Evolutionary conservation across 2,797 vertebrate genomes (phyloP), one percentile per base, ranked within the genome.

Genomic region (Silurus lanzhouensis): DNA sequence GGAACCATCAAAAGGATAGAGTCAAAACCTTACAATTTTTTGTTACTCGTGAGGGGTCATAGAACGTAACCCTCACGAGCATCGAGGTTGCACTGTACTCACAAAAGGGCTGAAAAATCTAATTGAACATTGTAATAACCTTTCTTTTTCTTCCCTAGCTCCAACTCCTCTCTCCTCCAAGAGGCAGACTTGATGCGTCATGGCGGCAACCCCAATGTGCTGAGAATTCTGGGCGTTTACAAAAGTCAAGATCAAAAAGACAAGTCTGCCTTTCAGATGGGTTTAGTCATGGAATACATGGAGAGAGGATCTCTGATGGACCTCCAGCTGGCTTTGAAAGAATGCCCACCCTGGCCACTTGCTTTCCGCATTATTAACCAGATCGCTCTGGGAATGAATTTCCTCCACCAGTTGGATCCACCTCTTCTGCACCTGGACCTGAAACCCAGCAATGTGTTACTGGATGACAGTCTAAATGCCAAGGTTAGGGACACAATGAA

Each of bases 261-360:
- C 0, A 27, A 52, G 1, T 17, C 1, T 0, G 58, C 84, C 1
- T 0, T 9, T 1, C 90, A 89, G 46, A 89, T 92, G 0, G 95
- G 95, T 4, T 91, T 96, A 84, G 93, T 96, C 88, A 95, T 96
- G 95, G 94, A 96, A 91, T 90, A 93, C 86, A 95, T 96, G 94
- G 93, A 94, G 84, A 91, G 88, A 75, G 95, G 95, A 6, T 94
- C 94, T 0, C 84, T 96, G 83, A 88, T 85, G 0, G 80, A 68
- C 15, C 84, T 96, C 48, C 91, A 93, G 93, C 9, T 74, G 0
- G 31, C 19, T 17, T 81, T 94, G 60, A 0, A 19, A 1, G 88
- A 57, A 9, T 77, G 90, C 1, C 91, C 88, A 0, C 93, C 92
- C 1, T 95, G 91, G 92, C 90, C 94, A 0, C 86, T 96, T 85